Conservation (phyloP, 2,797 vertebrate genomes). For the Poeciliopsis paucimaculata region DNA sequence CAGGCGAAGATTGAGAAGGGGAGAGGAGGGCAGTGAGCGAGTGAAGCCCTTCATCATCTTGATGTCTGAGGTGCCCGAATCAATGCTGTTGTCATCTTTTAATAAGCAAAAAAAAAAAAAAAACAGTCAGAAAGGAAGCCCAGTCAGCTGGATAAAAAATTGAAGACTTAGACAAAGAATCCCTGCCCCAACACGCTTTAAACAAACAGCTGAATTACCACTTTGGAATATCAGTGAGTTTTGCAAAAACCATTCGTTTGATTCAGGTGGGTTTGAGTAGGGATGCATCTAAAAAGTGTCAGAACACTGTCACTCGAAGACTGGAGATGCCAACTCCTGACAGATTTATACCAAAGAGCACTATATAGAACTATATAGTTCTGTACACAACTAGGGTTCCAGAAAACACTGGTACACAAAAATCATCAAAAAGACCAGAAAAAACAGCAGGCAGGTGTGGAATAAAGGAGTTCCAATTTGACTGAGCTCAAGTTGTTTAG, state of each 20-base stretch:
- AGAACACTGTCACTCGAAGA: not conserved
- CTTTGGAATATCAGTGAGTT: not conserved
- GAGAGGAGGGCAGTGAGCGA: constrained; percentile 74
- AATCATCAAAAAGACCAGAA: not conserved
- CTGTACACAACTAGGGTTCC: not conserved
- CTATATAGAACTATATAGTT: not conserved
- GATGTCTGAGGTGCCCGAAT: constrained; percentile 64
- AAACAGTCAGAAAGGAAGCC: not conserved
- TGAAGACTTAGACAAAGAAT: not conserved
- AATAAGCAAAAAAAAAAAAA: not conserved
- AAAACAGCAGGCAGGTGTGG: not conserved
- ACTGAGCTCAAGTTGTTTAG: not conserved
- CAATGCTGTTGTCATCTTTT: constrained; percentile 49
- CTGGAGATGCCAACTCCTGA: not conserved
- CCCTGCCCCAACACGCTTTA: not conserved
- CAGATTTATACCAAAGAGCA: not conserved
- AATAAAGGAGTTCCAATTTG: not conserved
- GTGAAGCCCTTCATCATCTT: constrained; percentile 73
- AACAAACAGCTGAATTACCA: not conserved
- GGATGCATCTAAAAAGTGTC: not conserved
- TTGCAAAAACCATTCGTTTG: not conserved
- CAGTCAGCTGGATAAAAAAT: not conserved
- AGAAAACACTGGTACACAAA: not conserved
- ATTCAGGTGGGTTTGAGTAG: not conserved
- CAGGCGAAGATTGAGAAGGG: constrained; percentile 67